Conservation (phyloP, 1,140 invertebrate genomes). For the Hydropsyche tenuis region DNA sequence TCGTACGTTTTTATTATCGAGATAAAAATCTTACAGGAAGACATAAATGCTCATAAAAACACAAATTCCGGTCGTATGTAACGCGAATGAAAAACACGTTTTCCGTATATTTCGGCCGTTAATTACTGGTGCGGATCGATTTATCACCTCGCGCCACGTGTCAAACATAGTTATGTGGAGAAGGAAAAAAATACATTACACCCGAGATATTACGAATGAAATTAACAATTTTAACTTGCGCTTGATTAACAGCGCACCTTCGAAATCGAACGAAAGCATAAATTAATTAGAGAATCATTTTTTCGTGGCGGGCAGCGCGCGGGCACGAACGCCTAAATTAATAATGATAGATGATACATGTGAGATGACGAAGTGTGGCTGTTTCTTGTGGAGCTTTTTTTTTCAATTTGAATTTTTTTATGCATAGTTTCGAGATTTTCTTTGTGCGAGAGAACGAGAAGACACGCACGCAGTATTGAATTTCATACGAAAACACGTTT, state of each 20-base stretch:
- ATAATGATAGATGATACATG: constrained; percentile 40
- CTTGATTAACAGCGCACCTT: constrained; percentile 9
- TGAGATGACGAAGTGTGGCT: constrained; percentile 28
- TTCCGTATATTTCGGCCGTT: constrained; percentile 22
- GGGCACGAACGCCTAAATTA: constrained; percentile 31
- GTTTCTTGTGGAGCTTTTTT: neutral
- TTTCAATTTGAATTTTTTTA: too few species aligned
- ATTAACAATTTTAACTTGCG: constrained; percentile 16
- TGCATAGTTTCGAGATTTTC: too few species aligned
- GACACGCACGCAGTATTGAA: constrained; percentile 22
- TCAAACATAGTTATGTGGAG: neutral
- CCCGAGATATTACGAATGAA: neutral
- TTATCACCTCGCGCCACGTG: constrained; percentile 10
- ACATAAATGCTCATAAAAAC: constrained; percentile 25
- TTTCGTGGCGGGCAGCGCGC: neutral
- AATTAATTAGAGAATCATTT: constrained; percentile 43
- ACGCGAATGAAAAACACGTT: constrained; percentile 6
- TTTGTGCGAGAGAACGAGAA: too few species aligned
- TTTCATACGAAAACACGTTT: constrained; percentile 29
- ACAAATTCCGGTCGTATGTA: constrained; percentile 22
- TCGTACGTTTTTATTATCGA: neutral
- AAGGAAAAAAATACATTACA: too few species aligned
- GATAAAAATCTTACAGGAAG: constrained; percentile 4
- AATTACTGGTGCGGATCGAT: constrained; percentile 16
- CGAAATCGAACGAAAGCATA: constrained; percentile 40